A percentile compares a stretch with the other conserved stretches of the same genome.
Conservation (phyloP, 2,113 vertebrate genomes). For the Gnathonemus echidnorhynchus region DNA sequence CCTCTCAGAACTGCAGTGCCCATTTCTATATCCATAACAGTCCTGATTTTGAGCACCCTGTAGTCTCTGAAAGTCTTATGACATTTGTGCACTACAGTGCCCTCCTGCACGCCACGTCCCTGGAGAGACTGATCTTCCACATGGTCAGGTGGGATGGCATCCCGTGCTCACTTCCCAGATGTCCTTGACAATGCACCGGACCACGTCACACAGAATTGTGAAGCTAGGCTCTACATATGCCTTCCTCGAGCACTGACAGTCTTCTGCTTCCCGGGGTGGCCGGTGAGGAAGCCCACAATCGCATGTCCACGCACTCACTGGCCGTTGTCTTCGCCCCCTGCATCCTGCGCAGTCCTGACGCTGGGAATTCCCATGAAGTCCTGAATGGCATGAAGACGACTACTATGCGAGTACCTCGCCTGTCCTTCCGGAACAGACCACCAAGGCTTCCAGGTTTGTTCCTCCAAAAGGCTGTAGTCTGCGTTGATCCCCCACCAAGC, state of each 20-base stretch:
- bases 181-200: background rate
- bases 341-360: slow-evolving; percentile 77
- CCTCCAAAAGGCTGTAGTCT: background rate
- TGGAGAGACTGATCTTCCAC: slow-evolving; percentile 86
- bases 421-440: background rate
- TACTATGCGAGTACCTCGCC: slow-evolving; percentile 66
- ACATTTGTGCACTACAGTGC: slow-evolving; percentile 81
- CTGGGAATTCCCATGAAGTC: slow-evolving; percentile 74
- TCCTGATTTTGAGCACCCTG: background rate
- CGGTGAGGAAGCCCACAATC: slow-evolving; percentile 71
- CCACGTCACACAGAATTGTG: background rate
- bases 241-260: background rate
- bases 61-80: slow-evolving; percentile 68
- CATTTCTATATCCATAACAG: background rate
- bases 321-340: slow-evolving; percentile 93
- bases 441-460: background rate
- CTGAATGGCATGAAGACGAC: slow-evolving; percentile 86
- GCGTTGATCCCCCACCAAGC: background rate
- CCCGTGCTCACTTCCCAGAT: background rate
- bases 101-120: slow-evolving; percentile 64
- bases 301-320: slow-evolving; percentile 80
- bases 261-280: slow-evolving; percentile 65
- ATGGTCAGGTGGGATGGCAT: slow-evolving; percentile 73
- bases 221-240: background rate
- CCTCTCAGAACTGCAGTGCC: slow-evolving; percentile 14